Evolutionary conservation across 2,888 invertebrate genomes (phyloP), one percentile per base, ranked within the genome.

Genomic region (Formica aserva): DNA sequence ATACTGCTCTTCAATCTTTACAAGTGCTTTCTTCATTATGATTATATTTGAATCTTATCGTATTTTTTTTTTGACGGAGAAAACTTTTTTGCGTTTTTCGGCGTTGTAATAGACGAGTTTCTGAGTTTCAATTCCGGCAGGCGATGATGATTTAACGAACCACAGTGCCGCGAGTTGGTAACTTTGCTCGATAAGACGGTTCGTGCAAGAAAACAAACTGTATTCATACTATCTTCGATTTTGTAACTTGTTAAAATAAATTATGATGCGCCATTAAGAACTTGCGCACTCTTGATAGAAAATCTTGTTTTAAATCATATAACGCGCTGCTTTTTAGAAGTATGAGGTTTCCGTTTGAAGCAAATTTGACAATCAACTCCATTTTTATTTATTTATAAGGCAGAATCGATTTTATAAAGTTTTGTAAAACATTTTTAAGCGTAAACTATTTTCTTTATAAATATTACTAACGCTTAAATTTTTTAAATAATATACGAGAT

Each of bases 1-100:
- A 48, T 35, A 26, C 26, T 60, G 60, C 26, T 69, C 69, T 5
- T 52, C 26, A 71, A 60, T 60, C 45, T 35, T 45, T 45, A 26
- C 32, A 71, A 78, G 41, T 78, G 77, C 71, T 71, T 78, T 71
- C 35, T 52, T 78, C 35, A 32, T 78, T 4, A 48, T 35, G 45
- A 78, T 60, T 45, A 26, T 32, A 78, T 78, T 26, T 74, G 32
- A 45, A 13, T 78, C 71, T 60, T 60, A 11, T 29, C n/a, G 41
- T 32, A 45, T 72, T 60, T 78, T 66, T 38, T 72, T 26, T 26
- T 26, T 26, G 1, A 26, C 45, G 4, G 32, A 77, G n/a, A 38
- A 69, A 41, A 1, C 15, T 67, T 77, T 57, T 18, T 57, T 66
- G 26, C n/a, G 52, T 41, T 41, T 72, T 60, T 72, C 29, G 78